Evolutionary conservation across 2,113 vertebrate genomes (phyloP), one percentile per base, ranked within the genome.

Genomic region (Ranitomeya imitator): DNA sequence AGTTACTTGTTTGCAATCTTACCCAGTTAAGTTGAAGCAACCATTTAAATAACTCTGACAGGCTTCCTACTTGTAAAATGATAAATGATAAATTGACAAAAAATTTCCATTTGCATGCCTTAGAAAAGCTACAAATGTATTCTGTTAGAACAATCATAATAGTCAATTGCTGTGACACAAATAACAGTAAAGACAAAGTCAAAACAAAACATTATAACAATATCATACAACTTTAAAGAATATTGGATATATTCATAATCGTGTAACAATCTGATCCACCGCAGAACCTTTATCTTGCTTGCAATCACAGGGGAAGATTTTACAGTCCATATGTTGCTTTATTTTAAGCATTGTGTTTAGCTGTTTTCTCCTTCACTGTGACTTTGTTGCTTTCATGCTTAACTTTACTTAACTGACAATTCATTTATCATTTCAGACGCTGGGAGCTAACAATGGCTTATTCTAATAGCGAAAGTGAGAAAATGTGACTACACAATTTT

Each of bases 331-430:
- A 23, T 23, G 14, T 31, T 10, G 45, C 63, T 71, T 69, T 16
- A 71, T 55, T 84, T 84, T 69, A n/a, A 55, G 51, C 51, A 69
- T 65, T 79, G 23, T 52, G 26, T 74, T 52, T 54, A 13, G 21
- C 4, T 69, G 37, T 55, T 65, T 45, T 83, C 71, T 83, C 80
- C 87, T 88, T 83, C 81, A 55, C 63, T 61, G 21, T 84, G 87
- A 88, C 87, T 83, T 88, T 88, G 86, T 88, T 88, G 86, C 77
- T 88, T 74, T 77, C 71, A 83, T 88, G 67, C 86, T 88, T 88
- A 83, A 82, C 71, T 77, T 83, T 83, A 77, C 71, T 11, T 77
- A 83, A 65, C 80, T 88, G 87, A 88, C 87, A 88, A 88, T 83
- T 76, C 80, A 88, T 88, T 84, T 83, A 88, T 88, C 87, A 88